Evolutionary conservation across 2,113 vertebrate genomes (phyloP), one percentile per base, ranked within the genome.

Genomic region (Nasalis larvatus): DNA sequence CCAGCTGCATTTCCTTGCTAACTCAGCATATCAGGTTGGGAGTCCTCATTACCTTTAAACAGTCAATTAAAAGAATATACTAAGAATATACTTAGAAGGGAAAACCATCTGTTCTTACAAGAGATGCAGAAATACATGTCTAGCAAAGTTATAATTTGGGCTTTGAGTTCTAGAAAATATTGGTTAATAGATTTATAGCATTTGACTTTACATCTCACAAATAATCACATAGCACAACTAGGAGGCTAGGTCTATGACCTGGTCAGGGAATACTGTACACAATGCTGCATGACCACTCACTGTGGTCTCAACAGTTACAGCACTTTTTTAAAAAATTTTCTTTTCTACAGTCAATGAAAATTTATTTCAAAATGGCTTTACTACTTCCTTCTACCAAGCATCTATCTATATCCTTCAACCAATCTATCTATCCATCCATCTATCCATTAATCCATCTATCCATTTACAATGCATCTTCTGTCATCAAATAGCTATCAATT

Each of bases 41-140:
- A 68, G 80, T 21, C 27, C 32, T 86, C 63, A 23, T 91, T 78
- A 84, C 35, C 52, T 58, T 96, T 95, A 88, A 76, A 91, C 0
- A 76, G 18, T 4, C 56, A 93, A 86, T 92, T 94, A 77, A 94
- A 95, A 76, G 18, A 87, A 8, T 77, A 21, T 84, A 56, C 87
- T 91, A 27, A 25, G 6, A 54, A 54, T 60, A 25, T 60, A 25
- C 25, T 60, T 60, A 76, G 80, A 78, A 88, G 42, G 42, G 56
- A 63, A 96, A 89, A 32, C 1, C 45, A 77, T 77, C 83, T 93
- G 32, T 18, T 97, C 42, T 52, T 86, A 68, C 52, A 69, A 84
- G 10, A 27, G 35, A 84, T 81, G 49, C 16, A 85, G 56, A 95
- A 86, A 69, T 63, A 52, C 8, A 58, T 35, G 18, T 93, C 37